These are phyloP conservation scores for Silvanus unidentatus DNA, from an alignment of 2,888 invertebrate genomes.

Conservation along the genomic window DNA sequence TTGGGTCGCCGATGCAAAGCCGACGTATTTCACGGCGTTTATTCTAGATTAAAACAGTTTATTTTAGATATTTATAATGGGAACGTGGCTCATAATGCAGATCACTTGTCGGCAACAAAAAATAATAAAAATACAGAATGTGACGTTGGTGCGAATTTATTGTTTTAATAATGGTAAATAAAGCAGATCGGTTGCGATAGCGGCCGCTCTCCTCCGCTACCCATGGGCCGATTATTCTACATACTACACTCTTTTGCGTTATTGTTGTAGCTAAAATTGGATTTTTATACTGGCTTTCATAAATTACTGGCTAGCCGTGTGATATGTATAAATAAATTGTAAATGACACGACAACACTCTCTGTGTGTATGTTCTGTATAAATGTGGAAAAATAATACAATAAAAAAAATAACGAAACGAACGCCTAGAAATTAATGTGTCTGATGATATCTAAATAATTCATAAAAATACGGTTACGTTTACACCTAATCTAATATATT, in stretches of 20 bases:
- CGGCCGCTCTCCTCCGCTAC: no score
- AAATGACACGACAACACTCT: constrained; percentile 29
- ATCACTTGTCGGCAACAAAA: constrained; percentile 46
- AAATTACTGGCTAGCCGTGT: constrained; percentile 33
- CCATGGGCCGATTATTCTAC: constrained; percentile 35
- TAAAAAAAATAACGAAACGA: constrained; percentile 27
- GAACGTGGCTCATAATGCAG: constrained; percentile 46
- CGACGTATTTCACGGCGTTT: constrained; percentile 45
- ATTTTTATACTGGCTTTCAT: constrained; percentile 44
- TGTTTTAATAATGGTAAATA: constrained; percentile 50
- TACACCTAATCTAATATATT: constrained; percentile 14
- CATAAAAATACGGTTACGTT: constrained; percentile 24
- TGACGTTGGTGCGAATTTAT: constrained; percentile 47
- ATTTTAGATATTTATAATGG: constrained; percentile 50
- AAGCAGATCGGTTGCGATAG: constrained; percentile 43
- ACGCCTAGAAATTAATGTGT: constrained; percentile 28
- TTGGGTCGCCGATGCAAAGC: constrained; percentile 42
- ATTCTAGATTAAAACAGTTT: constrained; percentile 50
- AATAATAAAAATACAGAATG: constrained; percentile 47
- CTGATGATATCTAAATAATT: constrained; percentile 29
- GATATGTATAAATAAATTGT: constrained; percentile 35
- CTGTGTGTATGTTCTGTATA: no score
- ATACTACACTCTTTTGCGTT: constrained; percentile 25
- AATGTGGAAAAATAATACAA: constrained; percentile 3
- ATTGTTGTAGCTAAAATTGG: constrained; percentile 42